These are phyloP conservation scores for Agrochola litura DNA, from an alignment of 2,888 invertebrate species.

Conservation along the genomic window DNA sequence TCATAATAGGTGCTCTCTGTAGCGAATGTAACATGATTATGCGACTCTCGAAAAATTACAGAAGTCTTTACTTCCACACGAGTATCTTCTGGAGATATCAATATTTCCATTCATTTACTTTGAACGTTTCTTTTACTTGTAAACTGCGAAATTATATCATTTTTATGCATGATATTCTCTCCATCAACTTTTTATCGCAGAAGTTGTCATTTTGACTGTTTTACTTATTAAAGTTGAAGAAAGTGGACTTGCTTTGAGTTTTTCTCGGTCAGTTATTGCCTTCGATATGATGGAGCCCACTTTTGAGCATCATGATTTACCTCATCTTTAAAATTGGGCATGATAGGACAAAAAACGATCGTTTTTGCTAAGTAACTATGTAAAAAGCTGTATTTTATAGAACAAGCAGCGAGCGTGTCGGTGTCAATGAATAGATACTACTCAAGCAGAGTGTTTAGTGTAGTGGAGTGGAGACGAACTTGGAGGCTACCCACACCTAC, in stretches of 20 bases:
- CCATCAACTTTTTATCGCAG: slow-evolving; percentile 14
- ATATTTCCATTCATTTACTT: slow-evolving; percentile 31
- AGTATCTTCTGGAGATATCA: slow-evolving; percentile 4
- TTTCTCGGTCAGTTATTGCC: neutral
- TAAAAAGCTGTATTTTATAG: neutral
- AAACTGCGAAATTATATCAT: slow-evolving; percentile 13
- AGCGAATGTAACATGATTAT: slow-evolving; percentile 11
- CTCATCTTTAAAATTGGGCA: neutral
- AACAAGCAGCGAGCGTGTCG: slow-evolving; percentile 7
- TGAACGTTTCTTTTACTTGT: slow-evolving; percentile 12
- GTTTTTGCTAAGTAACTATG: neutral
- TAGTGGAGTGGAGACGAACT: slow-evolving; percentile 38
- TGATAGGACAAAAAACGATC: neutral
- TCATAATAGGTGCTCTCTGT: neutral
- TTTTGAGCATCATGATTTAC: neutral
- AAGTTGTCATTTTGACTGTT: slow-evolving; percentile 6
- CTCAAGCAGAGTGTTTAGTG: slow-evolving; percentile 56
- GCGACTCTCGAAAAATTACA: neutral
- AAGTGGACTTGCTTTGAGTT: neutral
- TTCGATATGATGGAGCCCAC: neutral
- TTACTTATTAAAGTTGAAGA: neutral
- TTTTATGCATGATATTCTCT: slow-evolving; percentile 7
- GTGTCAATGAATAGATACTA: slow-evolving; percentile 56
- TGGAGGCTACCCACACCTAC: slow-evolving; percentile 2
- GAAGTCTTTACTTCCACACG: slow-evolving; percentile 15